Evolutionary conservation across 2,797 vertebrate genomes (phyloP).

Genomic region (Tympanoctomys barrerae): DNA sequence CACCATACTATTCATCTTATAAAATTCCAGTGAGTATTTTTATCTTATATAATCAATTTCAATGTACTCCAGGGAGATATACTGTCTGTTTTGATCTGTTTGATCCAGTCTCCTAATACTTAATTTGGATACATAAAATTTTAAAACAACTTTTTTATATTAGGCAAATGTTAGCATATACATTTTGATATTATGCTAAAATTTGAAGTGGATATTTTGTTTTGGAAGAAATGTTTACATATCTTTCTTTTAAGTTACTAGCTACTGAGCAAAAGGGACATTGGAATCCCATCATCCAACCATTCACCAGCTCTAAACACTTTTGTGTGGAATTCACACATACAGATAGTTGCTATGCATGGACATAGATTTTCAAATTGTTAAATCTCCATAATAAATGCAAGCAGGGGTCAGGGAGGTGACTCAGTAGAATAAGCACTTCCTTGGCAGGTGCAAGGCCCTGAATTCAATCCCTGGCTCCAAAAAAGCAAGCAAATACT

Average conservation of each 20-base stretch:
- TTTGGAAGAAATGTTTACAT: conserved; percentile 18
- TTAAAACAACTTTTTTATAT: background rate
- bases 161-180: background rate
- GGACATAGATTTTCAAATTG: background rate
- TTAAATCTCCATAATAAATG: background rate
- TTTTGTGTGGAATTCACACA: background rate
- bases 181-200: background rate
- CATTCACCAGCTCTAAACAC: background rate
- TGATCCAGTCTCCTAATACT: background rate
- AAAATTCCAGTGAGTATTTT: conserved; percentile 8
- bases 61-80: background rate
- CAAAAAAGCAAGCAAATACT: background rate
- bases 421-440: too few species aligned
- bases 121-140: background rate
- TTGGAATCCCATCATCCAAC: background rate
- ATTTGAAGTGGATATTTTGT: background rate
- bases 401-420: too few species aligned
- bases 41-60: conserved; percentile 17
- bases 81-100: background rate
- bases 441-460: too few species aligned
- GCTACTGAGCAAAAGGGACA: background rate
- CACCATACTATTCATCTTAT: background rate
- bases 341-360: background rate
- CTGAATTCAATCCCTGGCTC: too few species aligned
- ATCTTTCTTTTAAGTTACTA: background rate